Conservation (phyloP, 2,113 vertebrate species). For the Mobula hypostoma region DNA sequence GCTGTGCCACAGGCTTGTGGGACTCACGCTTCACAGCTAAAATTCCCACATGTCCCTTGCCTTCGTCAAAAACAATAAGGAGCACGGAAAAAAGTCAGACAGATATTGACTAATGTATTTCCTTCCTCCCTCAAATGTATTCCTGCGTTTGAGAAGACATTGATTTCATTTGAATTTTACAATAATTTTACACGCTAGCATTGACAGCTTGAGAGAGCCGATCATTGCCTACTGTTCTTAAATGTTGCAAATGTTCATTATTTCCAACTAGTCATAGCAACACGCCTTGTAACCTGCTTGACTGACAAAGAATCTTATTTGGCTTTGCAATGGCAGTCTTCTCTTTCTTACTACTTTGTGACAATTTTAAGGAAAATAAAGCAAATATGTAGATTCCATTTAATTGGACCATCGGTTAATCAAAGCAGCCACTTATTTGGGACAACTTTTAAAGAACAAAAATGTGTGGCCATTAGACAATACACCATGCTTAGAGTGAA, state of each 20-base stretch:
- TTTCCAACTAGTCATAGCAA: neutral
- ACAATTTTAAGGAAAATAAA: neutral
- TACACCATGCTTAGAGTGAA: too few relatives aligned
- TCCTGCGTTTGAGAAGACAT: neutral
- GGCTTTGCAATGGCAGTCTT: neutral
- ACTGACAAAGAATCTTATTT: neutral
- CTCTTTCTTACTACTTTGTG: neutral
- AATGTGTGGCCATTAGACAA: too few relatives aligned
- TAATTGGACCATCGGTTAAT: too few relatives aligned
- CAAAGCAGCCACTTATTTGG: too few relatives aligned
- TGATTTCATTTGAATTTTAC: neutral
- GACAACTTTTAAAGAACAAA: too few relatives aligned
- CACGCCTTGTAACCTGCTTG: neutral
- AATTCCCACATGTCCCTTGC: neutral
- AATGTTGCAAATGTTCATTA: neutral
- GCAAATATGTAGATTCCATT: too few relatives aligned
- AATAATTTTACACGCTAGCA: neutral
- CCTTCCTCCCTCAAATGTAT: neutral
- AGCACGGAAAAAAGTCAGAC: neutral
- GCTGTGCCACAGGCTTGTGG: neutral
- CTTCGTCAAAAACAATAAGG: neutral
- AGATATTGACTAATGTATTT: neutral
- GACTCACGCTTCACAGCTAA: neutral
- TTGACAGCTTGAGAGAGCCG: neutral
- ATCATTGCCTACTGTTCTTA: neutral